Base-by-base conservation (phyloP, 1,140 invertebrate species). In the Sminthurides bifidus region DNA sequence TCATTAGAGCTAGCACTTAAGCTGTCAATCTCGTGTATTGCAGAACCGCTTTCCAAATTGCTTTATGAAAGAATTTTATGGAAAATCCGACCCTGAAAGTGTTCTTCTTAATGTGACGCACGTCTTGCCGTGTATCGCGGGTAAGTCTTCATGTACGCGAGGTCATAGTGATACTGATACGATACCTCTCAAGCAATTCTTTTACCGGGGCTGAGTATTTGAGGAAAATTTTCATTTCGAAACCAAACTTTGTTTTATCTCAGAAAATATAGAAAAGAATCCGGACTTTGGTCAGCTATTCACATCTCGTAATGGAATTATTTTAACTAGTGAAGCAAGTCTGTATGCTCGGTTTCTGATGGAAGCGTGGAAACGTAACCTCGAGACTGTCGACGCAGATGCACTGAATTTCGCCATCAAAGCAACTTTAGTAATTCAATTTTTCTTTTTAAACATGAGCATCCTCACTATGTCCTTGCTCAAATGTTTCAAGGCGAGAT, bases 71-170 rank as follows among this genome's bases (percentile, higher is more conserved):
- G 21, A 5, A 0, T 55, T 14, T 19, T 14, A 1, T 1, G 30
- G 15, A 3, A 21, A 44, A 17, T 24, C 26, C 26, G 17, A 23
- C 27, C 21, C 24, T 44, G 5, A 38, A 44, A 27, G 48, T 24
- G 23, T 48, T 21, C 21, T 55, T 12, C 53, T 45, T 3, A 48
- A 55, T 55, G 53, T 55, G 12, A 55, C 43, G 6, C 43, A 48
- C 40, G 1, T 23, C 24, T 24, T 37, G 23, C 31, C 17, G 35
- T 46, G 10, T 5, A 55, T 15, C 30, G 53, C 48, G 30, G 48
- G 14, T 14, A 24, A 30, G 14, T 19, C n/a, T n/a, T n/a, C n/a
- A n/a, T n/a, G n/a, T n/a, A n/a, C n/a, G n/a, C n/a, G n/a, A n/a
- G n/a, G n/a, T n/a, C n/a, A n/a, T n/a, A n/a, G n/a, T n/a, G n/a